Evolutionary conservation across 2,797 vertebrate genomes (phyloP), one percentile per base, ranked within the genome.

Genomic region (Crotalus adamanteus): DNA sequence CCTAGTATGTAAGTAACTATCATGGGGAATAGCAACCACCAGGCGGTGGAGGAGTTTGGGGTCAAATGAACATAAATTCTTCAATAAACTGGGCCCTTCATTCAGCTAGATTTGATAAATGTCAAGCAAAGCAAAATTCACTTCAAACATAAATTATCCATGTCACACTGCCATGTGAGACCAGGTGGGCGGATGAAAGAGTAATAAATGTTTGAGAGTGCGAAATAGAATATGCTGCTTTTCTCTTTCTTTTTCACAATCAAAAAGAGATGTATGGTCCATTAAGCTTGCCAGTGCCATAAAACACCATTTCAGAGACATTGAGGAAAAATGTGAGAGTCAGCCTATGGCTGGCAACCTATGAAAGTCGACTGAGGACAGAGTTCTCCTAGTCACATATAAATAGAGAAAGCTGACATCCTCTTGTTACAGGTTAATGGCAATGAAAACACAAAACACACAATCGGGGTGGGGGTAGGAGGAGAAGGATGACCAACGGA

Each of bases 331-430:
- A 56, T 91, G 65, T 7, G 5, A 42, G 91, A 63, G 63, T 13
- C 0, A 94, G 93, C 90, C 94, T 73, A 73, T 73, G 96, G 92
- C 94, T 96, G 95, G 93, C 94, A 95, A 94, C 91, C 95, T 95
- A 95, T 90, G 93, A 94, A 94, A 93, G 95, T 94, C 95, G 93
- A 93, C 93, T 92, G 92, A 95, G 91, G 90, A 92, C 55, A n/a
- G 91, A 93, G 94, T 92, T 93, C 94, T 96, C 96, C 94, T 94
- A 96, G 93, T 95, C 96, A 96, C 97, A 97, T 97, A 96, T 95
- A 95, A 96, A 97, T 97, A 96, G 97, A 97, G 97, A 97, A 96
- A 95, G 95, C 92, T 94, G 93, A 96, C 96, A 96, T 97, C 96
- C 97, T 98, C 97, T 94, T 83, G 93, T 93, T 96, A 95, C 93